Base-by-base conservation (phyloP, 2,113 vertebrate genomes). In the Lethenteron camtschaticum region DNA sequence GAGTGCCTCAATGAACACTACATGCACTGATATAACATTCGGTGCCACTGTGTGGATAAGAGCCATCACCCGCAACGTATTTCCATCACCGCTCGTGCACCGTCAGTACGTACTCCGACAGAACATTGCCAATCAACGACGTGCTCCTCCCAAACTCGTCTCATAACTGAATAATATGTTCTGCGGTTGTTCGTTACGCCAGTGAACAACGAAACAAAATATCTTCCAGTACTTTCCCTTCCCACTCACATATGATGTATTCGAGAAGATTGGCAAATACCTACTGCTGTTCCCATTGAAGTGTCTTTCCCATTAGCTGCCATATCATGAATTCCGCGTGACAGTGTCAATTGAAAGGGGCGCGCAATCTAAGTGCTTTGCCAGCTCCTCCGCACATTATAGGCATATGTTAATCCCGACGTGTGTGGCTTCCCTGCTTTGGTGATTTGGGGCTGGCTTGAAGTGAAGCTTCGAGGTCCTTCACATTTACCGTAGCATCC, bases 91-190 rank as follows among this genome's bases (percentile, higher is more conserved):
- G 63, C 63, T 66, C 9, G 63, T 66, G 63, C 63, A 66, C 76
- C 73, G 70, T 79, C 77, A 70, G 75, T 79, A 73, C 77, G 79
- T 69, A 80, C 72, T 78, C 75, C 76, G 70, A 78, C 72, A 75
- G 76, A 78, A 71, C 75, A 77, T 71, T 68, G 73, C 78, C 77
- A 77, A 68, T 76, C 70, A 68, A 77, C 75, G 74, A 75, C 73
- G 75, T 76, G 74, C 74, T 73, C 77, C 66, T 76, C 74, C 75
- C 75, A 76, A 78, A 79, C 73, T 60, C 72, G 68, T 79, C 75
- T 58, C 77, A 75, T 63, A 72, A 77, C 59, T 73, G 75, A 70
- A 79, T 75, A 70, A 78, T 77, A 70, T 78, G 75, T 71, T 77
- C 68, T 70, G 75, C 75, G 73, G 75, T 76, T 72, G 75, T 71